phyloP scores from a whole-genome alignment of 2,888 invertebrate genomes.

The Drosophila melanosoma region DNA sequence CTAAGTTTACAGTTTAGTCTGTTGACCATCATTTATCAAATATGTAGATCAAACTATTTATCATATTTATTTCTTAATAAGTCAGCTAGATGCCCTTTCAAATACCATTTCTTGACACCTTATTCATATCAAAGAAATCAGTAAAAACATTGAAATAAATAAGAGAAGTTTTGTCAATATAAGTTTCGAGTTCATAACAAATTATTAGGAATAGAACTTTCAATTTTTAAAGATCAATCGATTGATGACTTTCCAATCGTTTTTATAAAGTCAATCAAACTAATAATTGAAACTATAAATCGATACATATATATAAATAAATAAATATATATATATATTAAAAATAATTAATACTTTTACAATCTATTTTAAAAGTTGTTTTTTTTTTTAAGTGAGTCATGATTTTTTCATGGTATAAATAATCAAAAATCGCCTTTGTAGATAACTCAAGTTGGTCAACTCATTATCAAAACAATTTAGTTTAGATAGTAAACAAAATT shows the following conservation, averaged over 20 bases:
- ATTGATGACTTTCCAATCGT: neutral
- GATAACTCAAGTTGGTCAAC: neutral
- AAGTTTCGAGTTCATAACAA: neutral
- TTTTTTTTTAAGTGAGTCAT: neutral
- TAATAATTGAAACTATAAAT: neutral
- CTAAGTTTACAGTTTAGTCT: constrained; percentile 1
- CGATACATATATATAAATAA: neutral
- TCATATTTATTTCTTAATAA: neutral
- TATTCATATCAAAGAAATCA: neutral
- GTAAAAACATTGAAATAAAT: neutral
- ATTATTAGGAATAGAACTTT: neutral
- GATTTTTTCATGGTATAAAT: neutral
- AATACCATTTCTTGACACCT: neutral
- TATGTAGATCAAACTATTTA: neutral
- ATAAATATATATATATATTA: neutral
- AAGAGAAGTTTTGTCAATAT: neutral
- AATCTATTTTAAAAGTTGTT: neutral
- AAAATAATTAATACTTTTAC: neutral
- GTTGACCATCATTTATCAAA: neutral
- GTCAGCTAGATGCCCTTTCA: neutral
- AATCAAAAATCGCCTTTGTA: neutral
- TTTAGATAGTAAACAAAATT: neutral
- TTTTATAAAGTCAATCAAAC: neutral
- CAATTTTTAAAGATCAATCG: neutral
- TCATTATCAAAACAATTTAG: neutral